phyloP scores from a whole-genome alignment of 2,113 vertebrate genomes.

The Callocephalon fimbriatum region DNA sequence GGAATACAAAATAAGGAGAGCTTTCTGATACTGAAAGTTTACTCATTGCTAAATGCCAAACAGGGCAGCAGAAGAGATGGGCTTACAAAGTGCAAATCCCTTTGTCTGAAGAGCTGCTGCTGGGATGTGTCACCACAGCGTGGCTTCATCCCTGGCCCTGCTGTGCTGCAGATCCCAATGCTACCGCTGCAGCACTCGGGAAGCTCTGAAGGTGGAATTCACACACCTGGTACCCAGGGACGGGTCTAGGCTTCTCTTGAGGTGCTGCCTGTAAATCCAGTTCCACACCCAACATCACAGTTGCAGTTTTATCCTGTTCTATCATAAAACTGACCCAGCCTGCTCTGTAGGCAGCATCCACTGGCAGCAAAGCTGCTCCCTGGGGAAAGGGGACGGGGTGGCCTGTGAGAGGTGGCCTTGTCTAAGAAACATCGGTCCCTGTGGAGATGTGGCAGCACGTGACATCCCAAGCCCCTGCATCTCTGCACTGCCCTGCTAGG shows the following conservation, averaged over 20 bases:
- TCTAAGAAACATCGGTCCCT: not conserved
- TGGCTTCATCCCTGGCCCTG: not conserved
- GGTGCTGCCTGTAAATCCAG: not conserved
- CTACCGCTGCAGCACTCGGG: not conserved
- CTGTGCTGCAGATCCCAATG: accelerated
- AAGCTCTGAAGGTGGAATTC: not conserved
- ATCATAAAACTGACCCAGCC: too few species aligned
- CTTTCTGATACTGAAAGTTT: accelerated
- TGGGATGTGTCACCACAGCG: not conserved
- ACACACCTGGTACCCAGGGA: too few species aligned
- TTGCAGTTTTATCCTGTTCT: not conserved
- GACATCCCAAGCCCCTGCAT: not conserved
- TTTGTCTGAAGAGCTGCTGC: not conserved
- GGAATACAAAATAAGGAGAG: not conserved
- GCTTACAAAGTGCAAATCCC: accelerated
- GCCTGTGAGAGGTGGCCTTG: not conserved
- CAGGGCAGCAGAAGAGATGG: not conserved
- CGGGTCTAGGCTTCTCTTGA: accelerated
- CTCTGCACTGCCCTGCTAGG: not conserved
- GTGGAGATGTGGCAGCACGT: not conserved
- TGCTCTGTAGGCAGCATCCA: not conserved
- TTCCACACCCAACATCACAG: accelerated
- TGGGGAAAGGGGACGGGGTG: not conserved
- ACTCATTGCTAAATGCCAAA: accelerated
- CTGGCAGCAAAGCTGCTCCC: not conserved